These are phyloP conservation scores for Drosophila limbata DNA, from an alignment of 2,888 invertebrate species.

Conservation along the genomic window DNA sequence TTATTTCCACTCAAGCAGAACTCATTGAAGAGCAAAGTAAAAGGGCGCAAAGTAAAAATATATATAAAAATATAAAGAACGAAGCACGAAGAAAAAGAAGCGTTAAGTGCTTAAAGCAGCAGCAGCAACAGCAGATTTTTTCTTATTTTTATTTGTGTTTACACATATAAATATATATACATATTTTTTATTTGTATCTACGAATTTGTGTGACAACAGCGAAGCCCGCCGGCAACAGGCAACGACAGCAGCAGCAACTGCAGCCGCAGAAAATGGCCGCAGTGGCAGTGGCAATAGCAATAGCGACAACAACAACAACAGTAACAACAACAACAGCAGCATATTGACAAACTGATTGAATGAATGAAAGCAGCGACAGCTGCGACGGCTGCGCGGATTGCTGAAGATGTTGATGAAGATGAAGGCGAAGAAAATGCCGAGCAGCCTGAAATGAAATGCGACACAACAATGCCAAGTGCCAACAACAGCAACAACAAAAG, in stretches of 20 bases:
- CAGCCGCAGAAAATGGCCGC: conserved; percentile 68
- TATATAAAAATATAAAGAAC: conserved; percentile 9
- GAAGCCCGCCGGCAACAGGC: conserved; percentile 45
- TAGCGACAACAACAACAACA: conserved; percentile 29
- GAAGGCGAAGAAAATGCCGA: conserved; percentile 49
- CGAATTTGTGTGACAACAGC: conserved; percentile 50
- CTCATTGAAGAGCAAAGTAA: conserved; percentile 49
- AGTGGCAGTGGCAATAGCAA: conserved; percentile 28
- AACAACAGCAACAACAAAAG: conserved; percentile 27
- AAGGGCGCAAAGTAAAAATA: conserved; percentile 17
- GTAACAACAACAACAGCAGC: conserved; percentile 19
- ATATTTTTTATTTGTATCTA: conserved; percentile 42
- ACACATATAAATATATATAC: conserved; percentile 12
- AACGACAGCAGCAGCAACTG: conserved; percentile 36
- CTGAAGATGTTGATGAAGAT: conserved; percentile 51
- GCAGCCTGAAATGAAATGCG: conserved; percentile 51
- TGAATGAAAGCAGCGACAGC: conserved; percentile 51
- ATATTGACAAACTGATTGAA: conserved; percentile 49
- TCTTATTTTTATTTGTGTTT: conserved; percentile 30
- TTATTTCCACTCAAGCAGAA: conserved; percentile 63
- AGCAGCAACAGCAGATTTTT: conserved; percentile 9
- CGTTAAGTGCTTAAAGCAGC: conserved; percentile 56
- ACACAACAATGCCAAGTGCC: conserved; percentile 62
- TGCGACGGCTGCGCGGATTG: conserved; percentile 49
- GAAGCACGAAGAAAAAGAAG: conserved; percentile 21